Conservation (phyloP, 1,140 invertebrate species). For the Sogatella furcifera region DNA sequence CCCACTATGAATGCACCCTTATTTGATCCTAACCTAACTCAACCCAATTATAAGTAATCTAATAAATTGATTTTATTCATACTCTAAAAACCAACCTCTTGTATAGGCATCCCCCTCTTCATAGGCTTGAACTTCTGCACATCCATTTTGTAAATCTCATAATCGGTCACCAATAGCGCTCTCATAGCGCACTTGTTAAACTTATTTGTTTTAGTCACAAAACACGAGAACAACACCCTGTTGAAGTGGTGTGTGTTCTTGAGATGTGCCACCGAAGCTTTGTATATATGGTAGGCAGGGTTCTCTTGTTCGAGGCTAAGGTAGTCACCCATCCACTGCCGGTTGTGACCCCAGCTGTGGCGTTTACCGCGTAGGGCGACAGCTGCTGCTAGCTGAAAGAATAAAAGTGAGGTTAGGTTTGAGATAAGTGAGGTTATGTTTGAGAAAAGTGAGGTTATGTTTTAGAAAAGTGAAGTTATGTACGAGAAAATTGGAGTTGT, state of each 20-base stretch:
- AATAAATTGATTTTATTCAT: too few relatives aligned
- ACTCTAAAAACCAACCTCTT: slow-evolving; percentile 51
- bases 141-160: slow-evolving; percentile 82
- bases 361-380: slow-evolving; percentile 63
- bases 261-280: slow-evolving; percentile 53
- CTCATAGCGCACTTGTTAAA: slow-evolving; percentile 84
- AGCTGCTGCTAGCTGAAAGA: slow-evolving; percentile 65
- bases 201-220: slow-evolving; percentile 48
- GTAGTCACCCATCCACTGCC: slow-evolving; percentile 90
- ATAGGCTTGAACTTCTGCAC: slow-evolving; percentile 75
- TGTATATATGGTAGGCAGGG: slow-evolving; percentile 54
- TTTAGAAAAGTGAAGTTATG: too few relatives aligned
- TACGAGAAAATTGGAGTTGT: too few relatives aligned
- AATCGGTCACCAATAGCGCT: slow-evolving; percentile 79
- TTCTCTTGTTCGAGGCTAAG: slow-evolving; percentile 68
- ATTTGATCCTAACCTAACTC: too few relatives aligned
- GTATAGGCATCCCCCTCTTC: slow-evolving; percentile 68
- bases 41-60: background rate
- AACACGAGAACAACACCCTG: slow-evolving; percentile 45
- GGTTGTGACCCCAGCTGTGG: slow-evolving; percentile 65
- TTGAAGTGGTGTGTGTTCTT: slow-evolving; percentile 61
- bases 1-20: too few relatives aligned
- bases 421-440: too few relatives aligned
- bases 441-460: too few relatives aligned
- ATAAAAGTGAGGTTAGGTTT: too few relatives aligned